phyloP scores from a whole-genome alignment of 2,113 vertebrate genomes.

The Serilophus lunatus region DNA sequence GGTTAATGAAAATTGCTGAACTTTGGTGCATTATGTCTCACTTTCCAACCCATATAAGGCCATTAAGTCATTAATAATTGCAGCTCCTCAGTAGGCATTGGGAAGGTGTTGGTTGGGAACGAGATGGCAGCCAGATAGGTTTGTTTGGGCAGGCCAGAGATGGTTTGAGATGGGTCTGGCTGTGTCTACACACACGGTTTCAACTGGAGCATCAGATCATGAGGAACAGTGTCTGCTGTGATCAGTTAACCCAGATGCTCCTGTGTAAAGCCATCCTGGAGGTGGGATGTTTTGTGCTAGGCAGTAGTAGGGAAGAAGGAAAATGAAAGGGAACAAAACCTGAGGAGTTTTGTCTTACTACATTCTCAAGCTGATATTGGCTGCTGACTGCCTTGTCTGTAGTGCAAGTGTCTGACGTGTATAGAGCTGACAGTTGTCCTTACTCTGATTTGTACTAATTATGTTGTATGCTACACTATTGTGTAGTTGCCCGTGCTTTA shows the following conservation, averaged over 20 bases:
- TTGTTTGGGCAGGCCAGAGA: neutral
- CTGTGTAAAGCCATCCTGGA: neutral
- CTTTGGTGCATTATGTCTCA: neutral
- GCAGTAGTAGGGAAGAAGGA: neutral
- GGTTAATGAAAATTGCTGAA: slow-evolving; percentile 3
- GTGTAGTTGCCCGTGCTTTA: neutral
- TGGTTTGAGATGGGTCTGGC: neutral
- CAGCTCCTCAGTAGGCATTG: neutral
- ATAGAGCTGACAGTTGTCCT: neutral
- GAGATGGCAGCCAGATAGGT: neutral
- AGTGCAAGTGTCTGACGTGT: neutral
- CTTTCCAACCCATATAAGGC: neutral
- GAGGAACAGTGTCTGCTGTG: neutral
- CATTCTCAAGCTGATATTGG: neutral
- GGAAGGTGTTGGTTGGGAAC: neutral
- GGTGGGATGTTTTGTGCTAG: neutral
- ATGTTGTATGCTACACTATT: neutral
- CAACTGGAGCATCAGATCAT: neutral
- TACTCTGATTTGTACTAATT: neutral
- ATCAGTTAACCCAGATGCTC: neutral
- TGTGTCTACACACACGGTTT: neutral
- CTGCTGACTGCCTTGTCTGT: neutral
- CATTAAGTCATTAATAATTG: neutral
- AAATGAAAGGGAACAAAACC: neutral
- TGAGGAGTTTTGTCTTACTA: neutral